These are phyloP conservation scores for Hylyphantes graminicola DNA, from an alignment of 1,140 invertebrate genomes.

Conservation along the genomic window DNA sequence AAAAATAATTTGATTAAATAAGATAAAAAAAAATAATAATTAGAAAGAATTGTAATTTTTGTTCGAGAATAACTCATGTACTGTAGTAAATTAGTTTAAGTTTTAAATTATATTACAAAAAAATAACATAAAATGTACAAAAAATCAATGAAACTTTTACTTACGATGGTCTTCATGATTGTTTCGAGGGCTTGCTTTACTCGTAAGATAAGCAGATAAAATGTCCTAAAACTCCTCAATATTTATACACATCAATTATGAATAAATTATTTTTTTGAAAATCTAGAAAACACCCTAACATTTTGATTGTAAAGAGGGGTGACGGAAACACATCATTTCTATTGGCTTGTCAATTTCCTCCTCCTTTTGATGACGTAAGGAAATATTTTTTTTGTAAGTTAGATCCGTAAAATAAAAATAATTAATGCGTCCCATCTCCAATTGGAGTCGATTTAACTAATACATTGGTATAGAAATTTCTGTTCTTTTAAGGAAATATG, in stretches of 20 bases:
- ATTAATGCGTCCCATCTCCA: no score
- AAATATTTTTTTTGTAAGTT: no score
- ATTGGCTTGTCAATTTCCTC: no score
- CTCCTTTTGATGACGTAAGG: no score
- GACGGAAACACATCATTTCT: no score
- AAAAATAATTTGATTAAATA: not conserved
- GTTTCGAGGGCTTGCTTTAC: not conserved
- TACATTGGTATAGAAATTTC: no score
- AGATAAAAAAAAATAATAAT: not conserved
- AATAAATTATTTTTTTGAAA: not conserved
- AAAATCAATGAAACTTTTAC: not conserved
- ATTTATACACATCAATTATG: constrained; percentile 11
- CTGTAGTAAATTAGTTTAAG: not conserved
- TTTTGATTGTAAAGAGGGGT: no score
- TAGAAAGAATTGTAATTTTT: not conserved
- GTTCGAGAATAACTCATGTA: not conserved
- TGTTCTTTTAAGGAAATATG: no score
- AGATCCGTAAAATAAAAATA: no score
- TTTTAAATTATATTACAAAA: not conserved
- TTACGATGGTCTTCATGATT: constrained; percentile 42
- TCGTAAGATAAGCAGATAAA: constrained; percentile 28
- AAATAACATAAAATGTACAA: not conserved
- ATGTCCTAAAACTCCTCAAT: no score
- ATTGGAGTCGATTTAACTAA: no score
- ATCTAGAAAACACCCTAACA: no score